These are phyloP conservation scores for Palaemon carinicauda DNA, from an alignment of 1,140 invertebrate species.

Conservation along the genomic window DNA sequence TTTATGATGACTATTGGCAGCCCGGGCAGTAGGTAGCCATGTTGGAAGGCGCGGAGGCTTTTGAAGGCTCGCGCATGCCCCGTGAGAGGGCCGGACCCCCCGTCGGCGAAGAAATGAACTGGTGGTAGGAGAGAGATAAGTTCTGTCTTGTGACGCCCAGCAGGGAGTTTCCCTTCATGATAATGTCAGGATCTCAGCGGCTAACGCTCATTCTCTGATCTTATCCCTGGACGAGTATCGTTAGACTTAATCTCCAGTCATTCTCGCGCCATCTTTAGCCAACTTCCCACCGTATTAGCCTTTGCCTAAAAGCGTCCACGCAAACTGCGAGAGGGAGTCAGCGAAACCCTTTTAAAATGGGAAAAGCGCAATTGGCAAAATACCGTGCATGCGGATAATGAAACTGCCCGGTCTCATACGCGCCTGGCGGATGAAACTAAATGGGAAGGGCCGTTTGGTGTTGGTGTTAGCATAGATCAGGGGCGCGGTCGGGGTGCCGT, in stretches of 20 bases:
- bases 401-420: too few species aligned
- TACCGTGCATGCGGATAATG: neutral
- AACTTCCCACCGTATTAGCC: too few species aligned
- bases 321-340: neutral
- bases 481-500: slow-evolving; percentile 49
- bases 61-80: slow-evolving; percentile 55
- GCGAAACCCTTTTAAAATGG: too few species aligned
- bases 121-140: slow-evolving; percentile 58
- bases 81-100: slow-evolving; percentile 50
- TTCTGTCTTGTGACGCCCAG: slow-evolving; percentile 58
- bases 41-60: slow-evolving; percentile 56
- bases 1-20: slow-evolving; percentile 58
- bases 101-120: slow-evolving; percentile 57
- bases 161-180: slow-evolving; percentile 57
- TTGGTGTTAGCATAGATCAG: slow-evolving; percentile 21
- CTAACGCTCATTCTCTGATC: slow-evolving; percentile 54
- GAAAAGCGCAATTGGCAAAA: too few species aligned
- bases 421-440: slow-evolving; percentile 20
- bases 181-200: slow-evolving; percentile 56
- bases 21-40: slow-evolving; percentile 56
- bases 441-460: slow-evolving; percentile 5
- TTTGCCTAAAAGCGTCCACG: neutral
- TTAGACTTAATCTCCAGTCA: slow-evolving; percentile 13
- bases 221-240: slow-evolving; percentile 44
- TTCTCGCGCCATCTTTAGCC: neutral